A percentile compares a stretch with the other conserved stretches of the same genome.
Conservation (phyloP, 1,140 invertebrate species). For the Drosophila parabipectinata region DNA sequence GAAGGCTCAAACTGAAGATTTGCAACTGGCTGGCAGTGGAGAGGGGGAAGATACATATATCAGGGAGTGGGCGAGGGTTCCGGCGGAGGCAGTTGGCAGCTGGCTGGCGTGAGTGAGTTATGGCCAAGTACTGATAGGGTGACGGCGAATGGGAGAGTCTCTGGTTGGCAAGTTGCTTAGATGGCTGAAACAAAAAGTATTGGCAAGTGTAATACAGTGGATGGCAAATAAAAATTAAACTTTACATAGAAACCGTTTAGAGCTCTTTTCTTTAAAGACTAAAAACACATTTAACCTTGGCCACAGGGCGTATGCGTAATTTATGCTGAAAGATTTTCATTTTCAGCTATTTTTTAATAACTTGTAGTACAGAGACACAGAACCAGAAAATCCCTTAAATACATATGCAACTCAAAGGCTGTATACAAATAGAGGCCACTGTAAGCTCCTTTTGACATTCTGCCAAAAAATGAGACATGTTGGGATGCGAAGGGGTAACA, state of each 20-base stretch:
- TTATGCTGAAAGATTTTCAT: not conserved
- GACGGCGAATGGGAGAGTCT: constrained; percentile 13
- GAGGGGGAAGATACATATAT: not conserved
- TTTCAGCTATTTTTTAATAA: not conserved
- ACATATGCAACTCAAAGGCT: constrained; percentile 4
- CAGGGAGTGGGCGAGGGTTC: not conserved
- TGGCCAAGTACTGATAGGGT: constrained; percentile 25
- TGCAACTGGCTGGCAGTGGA: not conserved
- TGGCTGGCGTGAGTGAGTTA: constrained; percentile 46
- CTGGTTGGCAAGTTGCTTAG: constrained; percentile 24
- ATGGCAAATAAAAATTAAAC: not conserved
- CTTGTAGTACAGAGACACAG: not conserved
- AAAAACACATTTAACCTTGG: not conserved
- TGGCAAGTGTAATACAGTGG: not conserved
- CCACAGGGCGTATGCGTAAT: not conserved
- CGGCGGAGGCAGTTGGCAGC: constrained; percentile 27
- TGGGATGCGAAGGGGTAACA: not conserved
- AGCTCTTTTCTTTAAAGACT: too few species aligned
- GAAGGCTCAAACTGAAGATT: constrained; percentile 23
- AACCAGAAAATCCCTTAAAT: constrained; percentile 1
- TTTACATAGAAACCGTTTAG: not conserved
- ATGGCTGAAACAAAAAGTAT: not conserved
- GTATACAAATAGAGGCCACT: constrained; percentile 35
- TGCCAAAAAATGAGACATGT: constrained; percentile 37
- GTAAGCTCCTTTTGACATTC: constrained; percentile 51